Evolutionary conservation across 2,113 vertebrate genomes (phyloP).

Genomic region (Corythaeola cristata): DNA sequence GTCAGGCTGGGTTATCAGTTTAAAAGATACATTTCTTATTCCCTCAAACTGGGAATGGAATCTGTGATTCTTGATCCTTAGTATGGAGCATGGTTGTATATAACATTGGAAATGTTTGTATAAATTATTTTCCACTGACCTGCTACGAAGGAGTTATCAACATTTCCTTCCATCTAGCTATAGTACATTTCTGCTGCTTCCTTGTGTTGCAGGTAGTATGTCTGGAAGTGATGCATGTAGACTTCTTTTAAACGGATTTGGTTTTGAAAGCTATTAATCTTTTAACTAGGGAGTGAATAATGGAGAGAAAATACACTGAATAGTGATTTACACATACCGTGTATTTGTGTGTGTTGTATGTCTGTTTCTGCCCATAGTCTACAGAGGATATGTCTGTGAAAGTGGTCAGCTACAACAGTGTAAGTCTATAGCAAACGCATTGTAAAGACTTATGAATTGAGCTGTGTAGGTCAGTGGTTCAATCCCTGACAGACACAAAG

Average conservation of each 20-base stretch:
- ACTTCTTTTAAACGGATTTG: background rate
- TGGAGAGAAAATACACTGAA: background rate
- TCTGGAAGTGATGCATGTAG: background rate
- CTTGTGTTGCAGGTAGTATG: background rate
- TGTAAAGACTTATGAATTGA: background rate
- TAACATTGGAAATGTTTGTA: background rate
- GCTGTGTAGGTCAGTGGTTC: background rate
- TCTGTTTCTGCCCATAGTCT: background rate
- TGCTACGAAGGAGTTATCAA: background rate
- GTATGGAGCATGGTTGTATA: background rate
- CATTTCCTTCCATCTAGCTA: background rate
- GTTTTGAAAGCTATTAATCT: background rate
- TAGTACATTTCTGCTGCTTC: background rate
- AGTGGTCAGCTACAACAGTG: fast-evolving
- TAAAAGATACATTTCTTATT: background rate
- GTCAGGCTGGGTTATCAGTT: background rate
- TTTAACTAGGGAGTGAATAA: background rate
- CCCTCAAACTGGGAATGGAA: background rate
- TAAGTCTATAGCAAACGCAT: background rate
- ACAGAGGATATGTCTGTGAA: background rate
- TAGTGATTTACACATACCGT: background rate
- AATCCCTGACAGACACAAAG: background rate
- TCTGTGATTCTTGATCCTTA: background rate
- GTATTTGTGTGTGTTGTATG: too few species aligned
- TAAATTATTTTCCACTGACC: background rate